Base-by-base conservation (phyloP, 2,113 vertebrate species). In the Bambusicola thoracicus region DNA sequence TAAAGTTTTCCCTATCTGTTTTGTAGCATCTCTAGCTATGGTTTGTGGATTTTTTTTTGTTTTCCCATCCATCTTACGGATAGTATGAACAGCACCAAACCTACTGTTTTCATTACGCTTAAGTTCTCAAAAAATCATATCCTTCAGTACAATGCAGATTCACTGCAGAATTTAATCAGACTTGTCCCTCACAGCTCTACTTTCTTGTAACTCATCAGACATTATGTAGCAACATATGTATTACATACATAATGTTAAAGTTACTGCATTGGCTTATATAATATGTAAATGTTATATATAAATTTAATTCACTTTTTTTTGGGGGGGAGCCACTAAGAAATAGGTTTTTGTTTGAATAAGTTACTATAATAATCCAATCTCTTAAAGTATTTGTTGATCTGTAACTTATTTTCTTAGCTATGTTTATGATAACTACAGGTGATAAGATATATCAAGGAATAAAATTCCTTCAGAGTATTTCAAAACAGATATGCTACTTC, bases 81-180 rank as follows among this genome's bases (percentile, higher is more conserved):
- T 18, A 61, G 15, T 48, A 93, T 21, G 43, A 89, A 91, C 8
- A 59, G 29, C 15, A 66, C 10, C 22, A 66, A 48, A 90, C 29
- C 72, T 32, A 56, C 78, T 77, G 67, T 78, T 95, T 88, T 90
- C 74, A 72, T 66, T n/a, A 61, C 34, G 29, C 59, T 69, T 72
- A 41, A 69, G 49, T 80, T 79, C 48, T 87, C 34, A 48, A 80
- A n/a, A 77, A 87, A 69, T 3, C 67, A 53, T 85, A 76, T 55
- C 1, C 62, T 95, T 90, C 56, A 82, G 16, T 68, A 32, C 67
- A 30, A 56, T 19, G 53, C 27, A 56, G 16, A 56, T 10, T 13
- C 27, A 65, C 25, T 96, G 85, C 73, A 65, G 61, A 94, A 93
- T 93, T 81, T 74, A 80, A 93, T 88, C 51, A 61, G 75, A 80